These are phyloP conservation scores for Chlorodrepanis virens DNA, from an alignment of 2,113 vertebrate species.

Conservation along the genomic window DNA sequence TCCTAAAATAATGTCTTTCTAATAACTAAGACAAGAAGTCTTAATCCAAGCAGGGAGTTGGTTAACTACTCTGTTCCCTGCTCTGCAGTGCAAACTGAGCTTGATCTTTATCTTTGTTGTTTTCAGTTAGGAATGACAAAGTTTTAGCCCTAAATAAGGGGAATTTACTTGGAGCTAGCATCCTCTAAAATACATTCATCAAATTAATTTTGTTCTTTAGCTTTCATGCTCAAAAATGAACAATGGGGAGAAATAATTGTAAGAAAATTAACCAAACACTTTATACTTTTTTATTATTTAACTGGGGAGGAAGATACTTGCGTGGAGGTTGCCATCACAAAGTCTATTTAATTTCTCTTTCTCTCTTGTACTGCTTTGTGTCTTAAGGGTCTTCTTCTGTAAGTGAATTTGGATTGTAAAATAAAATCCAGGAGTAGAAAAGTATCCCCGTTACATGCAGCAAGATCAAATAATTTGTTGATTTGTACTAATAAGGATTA, in stretches of 20 bases:
- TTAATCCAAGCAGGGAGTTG: neutral
- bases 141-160: neutral
- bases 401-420: neutral
- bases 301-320: fast-evolving
- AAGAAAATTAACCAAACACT: neutral
- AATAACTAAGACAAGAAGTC: neutral
- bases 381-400: neutral
- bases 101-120: neutral
- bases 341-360: neutral
- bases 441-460: neutral
- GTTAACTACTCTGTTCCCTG: neutral
- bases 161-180: neutral
- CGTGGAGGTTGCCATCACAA: neutral
- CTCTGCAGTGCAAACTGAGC: neutral
- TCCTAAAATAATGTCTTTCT: neutral
- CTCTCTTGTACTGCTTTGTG: neutral
- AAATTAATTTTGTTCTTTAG: neutral
- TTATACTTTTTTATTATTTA: neutral
- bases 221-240: neutral
- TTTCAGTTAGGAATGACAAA: neutral
- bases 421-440: neutral
- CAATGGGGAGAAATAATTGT: neutral
- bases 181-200: neutral
- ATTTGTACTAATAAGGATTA: neutral
- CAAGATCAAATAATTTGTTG: neutral